These are phyloP conservation scores for Dendroctonus ponderosae DNA, from an alignment of 1,140 invertebrate species.

Conservation along the genomic window DNA sequence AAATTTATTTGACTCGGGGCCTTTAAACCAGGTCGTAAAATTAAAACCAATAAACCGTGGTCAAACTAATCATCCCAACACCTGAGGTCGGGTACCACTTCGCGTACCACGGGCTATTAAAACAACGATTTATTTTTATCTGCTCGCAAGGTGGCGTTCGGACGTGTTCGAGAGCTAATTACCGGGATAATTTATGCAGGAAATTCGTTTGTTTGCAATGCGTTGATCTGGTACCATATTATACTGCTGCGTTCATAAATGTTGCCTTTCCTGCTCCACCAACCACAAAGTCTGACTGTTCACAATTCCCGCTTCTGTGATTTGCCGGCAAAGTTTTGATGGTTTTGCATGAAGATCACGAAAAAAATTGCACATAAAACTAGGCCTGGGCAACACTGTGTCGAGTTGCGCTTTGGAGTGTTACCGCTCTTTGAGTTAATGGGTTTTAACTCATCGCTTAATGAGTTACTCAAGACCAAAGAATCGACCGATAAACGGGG, in stretches of 20 bases:
- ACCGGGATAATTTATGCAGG: constrained; percentile 39
- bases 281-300: too few relatives aligned
- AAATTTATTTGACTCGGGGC: constrained; percentile 14
- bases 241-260: constrained; percentile 11
- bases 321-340: too few relatives aligned
- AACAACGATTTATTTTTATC: constrained; percentile 36
- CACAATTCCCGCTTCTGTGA: too few relatives aligned
- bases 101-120: constrained; percentile 28
- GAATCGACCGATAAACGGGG: too few relatives aligned
- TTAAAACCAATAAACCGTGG: constrained; percentile 30
- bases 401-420: too few relatives aligned
- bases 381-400: too few relatives aligned
- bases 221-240: constrained; percentile 35
- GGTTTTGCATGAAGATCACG: too few relatives aligned
- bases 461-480: too few relatives aligned
- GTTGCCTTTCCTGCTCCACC: background rate
- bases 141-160: constrained; percentile 32
- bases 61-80: constrained; percentile 30
- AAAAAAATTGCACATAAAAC: too few relatives aligned
- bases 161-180: constrained; percentile 38
- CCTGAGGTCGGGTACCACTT: constrained; percentile 23
- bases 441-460: too few relatives aligned
- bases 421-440: background rate
- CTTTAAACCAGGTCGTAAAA: constrained; percentile 19
- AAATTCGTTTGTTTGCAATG: constrained; percentile 39